phyloP scores from a whole-genome alignment of 2,113 vertebrate species.

The Alligator sinensis region DNA sequence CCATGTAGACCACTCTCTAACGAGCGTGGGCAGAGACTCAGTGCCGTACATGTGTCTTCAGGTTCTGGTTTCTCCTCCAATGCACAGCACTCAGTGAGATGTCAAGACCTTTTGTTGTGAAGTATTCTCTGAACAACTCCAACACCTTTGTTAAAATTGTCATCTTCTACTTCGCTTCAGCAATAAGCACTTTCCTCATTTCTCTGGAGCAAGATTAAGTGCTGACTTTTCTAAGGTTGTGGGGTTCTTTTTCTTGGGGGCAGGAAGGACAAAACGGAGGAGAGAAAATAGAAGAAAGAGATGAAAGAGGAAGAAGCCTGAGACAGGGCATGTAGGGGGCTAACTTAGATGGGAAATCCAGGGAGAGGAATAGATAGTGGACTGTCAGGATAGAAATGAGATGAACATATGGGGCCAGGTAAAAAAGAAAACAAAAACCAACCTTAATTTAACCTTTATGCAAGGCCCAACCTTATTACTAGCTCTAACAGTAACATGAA shows the following conservation, averaged over 20 bases:
- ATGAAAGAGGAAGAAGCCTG: not conserved
- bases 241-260: not conserved
- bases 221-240: not conserved
- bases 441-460: not conserved
- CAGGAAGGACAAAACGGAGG: not conserved
- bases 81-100: fast-evolving
- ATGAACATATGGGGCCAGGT: not conserved
- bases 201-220: fast-evolving
- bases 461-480: not conserved
- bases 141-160: not conserved
- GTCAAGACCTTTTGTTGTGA: not conserved
- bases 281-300: fast-evolving
- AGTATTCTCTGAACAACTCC: not conserved
- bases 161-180: not conserved
- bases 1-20: too few species aligned
- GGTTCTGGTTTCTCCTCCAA: fast-evolving
- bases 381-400: not conserved
- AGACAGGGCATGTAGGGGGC: not conserved
- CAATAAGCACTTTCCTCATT: not conserved
- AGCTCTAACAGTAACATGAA: not conserved
- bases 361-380: not conserved
- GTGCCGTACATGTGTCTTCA: not conserved
- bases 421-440: not conserved
- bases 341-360: not conserved
- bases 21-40: fast-evolving